Evolutionary conservation across 2,888 invertebrate genomes (phyloP).

Genomic region (Caenorhabditis auriculariae): DNA sequence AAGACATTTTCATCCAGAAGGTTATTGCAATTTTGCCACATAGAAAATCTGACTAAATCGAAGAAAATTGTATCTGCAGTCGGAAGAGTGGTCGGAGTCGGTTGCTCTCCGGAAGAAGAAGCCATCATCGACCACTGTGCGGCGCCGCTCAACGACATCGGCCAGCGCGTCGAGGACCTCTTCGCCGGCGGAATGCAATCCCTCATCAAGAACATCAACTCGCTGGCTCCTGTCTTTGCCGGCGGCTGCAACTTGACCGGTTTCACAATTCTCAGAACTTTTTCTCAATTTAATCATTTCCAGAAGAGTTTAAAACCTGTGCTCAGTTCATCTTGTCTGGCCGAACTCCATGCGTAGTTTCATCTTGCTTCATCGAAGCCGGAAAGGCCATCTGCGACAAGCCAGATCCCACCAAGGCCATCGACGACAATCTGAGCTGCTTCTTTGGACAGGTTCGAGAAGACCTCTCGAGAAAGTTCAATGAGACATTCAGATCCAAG

Average conservation of each 20-base stretch:
- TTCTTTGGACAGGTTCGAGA: conserved; percentile 47
- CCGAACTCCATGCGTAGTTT: conserved; percentile 47
- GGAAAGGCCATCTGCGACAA: conserved; percentile 55
- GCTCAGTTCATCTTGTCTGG: conserved; percentile 37
- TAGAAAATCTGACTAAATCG: not conserved
- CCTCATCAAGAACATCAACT: conserved; percentile 58
- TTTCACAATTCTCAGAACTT: not conserved
- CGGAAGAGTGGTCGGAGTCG: conserved; percentile 47
- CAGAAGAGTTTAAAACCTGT: conserved; percentile 41
- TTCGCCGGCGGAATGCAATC: conserved; percentile 49
- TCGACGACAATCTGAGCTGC: conserved; percentile 56
- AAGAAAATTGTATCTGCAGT: conserved; percentile 29
- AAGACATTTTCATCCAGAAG: not conserved
- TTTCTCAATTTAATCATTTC: not conserved
- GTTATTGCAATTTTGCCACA: not conserved
- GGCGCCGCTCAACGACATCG: conserved; percentile 57
- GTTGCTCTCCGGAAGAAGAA: conserved; percentile 54
- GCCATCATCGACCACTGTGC: conserved; percentile 59
- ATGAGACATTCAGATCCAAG: conserved; percentile 41
- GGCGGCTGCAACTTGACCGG: conserved; percentile 56
- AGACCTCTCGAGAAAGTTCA: too few species aligned
- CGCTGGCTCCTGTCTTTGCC: conserved; percentile 58
- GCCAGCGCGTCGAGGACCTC: conserved; percentile 39
- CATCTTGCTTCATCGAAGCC: conserved; percentile 56
- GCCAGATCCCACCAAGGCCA: conserved; percentile 55